Percentiles rank a stretch among this genome's conserved stretches.
Conservation (phyloP, 2,888 invertebrate species). For the Polylopha cassiicola region DNA sequence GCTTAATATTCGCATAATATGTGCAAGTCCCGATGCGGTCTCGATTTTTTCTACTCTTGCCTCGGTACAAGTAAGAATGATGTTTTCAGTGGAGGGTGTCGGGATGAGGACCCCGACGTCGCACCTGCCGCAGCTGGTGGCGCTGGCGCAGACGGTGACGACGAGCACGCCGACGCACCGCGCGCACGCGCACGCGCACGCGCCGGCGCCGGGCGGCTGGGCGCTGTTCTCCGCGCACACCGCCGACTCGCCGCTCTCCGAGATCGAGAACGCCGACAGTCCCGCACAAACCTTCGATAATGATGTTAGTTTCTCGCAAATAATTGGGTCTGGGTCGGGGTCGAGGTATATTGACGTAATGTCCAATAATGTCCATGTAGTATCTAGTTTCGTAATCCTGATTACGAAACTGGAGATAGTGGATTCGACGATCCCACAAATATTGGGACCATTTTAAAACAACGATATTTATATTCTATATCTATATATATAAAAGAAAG, state of each 20-base stretch:
- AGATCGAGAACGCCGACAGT: constrained; percentile 62
- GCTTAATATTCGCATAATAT: too few relatives aligned
- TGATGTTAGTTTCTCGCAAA: constrained; percentile 51
- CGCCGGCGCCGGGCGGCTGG: constrained; percentile 47
- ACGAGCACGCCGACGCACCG: constrained; percentile 68
- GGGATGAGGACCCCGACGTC: constrained; percentile 64
- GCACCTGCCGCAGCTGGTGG: constrained; percentile 47
- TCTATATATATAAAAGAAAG: too few relatives aligned
- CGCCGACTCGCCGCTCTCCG: constrained; percentile 65
- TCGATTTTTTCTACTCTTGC: too few relatives aligned
- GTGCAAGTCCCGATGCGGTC: too few relatives aligned
- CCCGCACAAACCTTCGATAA: constrained; percentile 51
- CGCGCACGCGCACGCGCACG: constrained; percentile 25
- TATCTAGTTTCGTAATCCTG: too few relatives aligned
- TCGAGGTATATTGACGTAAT: too few relatives aligned
- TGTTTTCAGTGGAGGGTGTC: constrained; percentile 22
- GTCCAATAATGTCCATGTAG: too few relatives aligned
- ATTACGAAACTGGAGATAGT: too few relatives aligned
- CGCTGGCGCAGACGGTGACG: constrained; percentile 52
- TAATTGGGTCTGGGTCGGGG: too few relatives aligned
- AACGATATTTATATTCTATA: too few relatives aligned
- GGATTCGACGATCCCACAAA: too few relatives aligned
- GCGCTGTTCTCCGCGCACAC: constrained; percentile 56
- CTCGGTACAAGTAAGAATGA: background rate
- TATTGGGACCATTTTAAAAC: too few relatives aligned